phyloP scores from a whole-genome alignment of 1,140 invertebrate species.

The Camponotus pennsylvanicus region DNA sequence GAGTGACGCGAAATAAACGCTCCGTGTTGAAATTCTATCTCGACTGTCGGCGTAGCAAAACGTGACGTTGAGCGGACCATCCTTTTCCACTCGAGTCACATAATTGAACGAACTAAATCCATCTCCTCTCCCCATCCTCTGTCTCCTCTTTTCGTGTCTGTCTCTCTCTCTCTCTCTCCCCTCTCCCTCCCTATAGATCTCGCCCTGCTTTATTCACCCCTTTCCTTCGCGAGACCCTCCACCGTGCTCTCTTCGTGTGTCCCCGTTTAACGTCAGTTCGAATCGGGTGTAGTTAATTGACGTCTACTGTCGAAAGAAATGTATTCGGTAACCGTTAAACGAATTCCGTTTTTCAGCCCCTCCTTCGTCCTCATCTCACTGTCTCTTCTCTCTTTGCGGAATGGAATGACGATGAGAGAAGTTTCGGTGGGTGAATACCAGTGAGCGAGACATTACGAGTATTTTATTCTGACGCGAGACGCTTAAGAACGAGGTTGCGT shows the following conservation, averaged over 20 bases:
- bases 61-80: slow-evolving; percentile 69
- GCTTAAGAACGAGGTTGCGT: slow-evolving; percentile 44
- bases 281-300: slow-evolving; percentile 74
- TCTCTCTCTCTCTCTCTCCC: not conserved
- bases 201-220: slow-evolving; percentile 35
- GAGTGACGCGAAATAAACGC: slow-evolving; percentile 68
- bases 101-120: slow-evolving; percentile 75
- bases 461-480: slow-evolving; percentile 50
- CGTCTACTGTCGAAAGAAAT: slow-evolving; percentile 75
- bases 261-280: slow-evolving; percentile 72
- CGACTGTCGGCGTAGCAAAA: slow-evolving; percentile 62
- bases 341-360: slow-evolving; percentile 68
- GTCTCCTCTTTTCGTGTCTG: not conserved
- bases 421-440: not conserved
- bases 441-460: slow-evolving; percentile 30
- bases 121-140: slow-evolving; percentile 35
- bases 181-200: slow-evolving; percentile 4
- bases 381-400: slow-evolving; percentile 36
- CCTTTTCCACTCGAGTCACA: slow-evolving; percentile 72
- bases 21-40: slow-evolving; percentile 46
- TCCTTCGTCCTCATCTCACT: not conserved
- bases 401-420: slow-evolving; percentile 43
- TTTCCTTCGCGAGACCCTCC: slow-evolving; percentile 37
- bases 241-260: slow-evolving; percentile 49
- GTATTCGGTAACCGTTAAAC: slow-evolving; percentile 75